A percentile compares a stretch with the other conserved stretches of the same genome.
Conservation (phyloP, 2,888 invertebrate genomes). For the Corbicula japonica region DNA sequence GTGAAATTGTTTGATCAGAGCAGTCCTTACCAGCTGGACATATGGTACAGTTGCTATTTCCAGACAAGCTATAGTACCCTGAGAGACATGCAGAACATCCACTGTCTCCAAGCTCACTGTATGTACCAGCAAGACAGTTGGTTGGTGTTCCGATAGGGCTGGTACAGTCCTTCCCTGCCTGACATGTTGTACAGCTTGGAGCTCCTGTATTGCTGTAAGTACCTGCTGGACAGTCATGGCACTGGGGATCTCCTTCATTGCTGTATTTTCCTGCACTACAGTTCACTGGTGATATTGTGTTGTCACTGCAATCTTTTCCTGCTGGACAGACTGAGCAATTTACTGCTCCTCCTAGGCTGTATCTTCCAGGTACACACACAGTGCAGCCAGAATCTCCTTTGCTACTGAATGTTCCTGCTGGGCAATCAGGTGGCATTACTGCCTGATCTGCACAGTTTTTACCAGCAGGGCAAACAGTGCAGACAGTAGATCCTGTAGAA, state of each 20-base stretch:
- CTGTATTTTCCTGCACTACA: conserved; percentile 71
- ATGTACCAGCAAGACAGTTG: conserved; percentile 62
- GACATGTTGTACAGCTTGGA: conserved; percentile 37
- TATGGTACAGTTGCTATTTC: conserved; percentile 66
- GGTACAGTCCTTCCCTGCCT: conserved; percentile 51
- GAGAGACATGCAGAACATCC: conserved; percentile 66
- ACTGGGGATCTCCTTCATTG: conserved; percentile 45
- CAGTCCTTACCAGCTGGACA: conserved; percentile 77
- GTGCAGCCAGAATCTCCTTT: conserved; percentile 55
- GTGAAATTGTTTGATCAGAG: conserved; percentile 46
- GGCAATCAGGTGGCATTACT: conserved; percentile 53
- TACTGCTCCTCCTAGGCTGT: conserved; percentile 44
- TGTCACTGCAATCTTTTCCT: conserved; percentile 65
- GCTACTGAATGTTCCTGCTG: conserved; percentile 65
- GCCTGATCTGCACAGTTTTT: conserved; percentile 56
- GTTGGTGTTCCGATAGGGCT: conserved; percentile 42
- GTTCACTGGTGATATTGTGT: conserved; percentile 8
- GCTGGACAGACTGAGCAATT: conserved; percentile 61
- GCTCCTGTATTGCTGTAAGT: conserved; percentile 71
- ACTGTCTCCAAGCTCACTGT: conserved; percentile 59
- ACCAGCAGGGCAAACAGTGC: conserved; percentile 55
- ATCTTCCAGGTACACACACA: conserved; percentile 61
- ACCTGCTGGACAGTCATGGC: conserved; percentile 71
- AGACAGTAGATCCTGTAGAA: conserved; percentile 48
- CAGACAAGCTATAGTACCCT: conserved; percentile 65